Conservation (phyloP, 2,888 invertebrate species). For the Dynastes tityus region DNA sequence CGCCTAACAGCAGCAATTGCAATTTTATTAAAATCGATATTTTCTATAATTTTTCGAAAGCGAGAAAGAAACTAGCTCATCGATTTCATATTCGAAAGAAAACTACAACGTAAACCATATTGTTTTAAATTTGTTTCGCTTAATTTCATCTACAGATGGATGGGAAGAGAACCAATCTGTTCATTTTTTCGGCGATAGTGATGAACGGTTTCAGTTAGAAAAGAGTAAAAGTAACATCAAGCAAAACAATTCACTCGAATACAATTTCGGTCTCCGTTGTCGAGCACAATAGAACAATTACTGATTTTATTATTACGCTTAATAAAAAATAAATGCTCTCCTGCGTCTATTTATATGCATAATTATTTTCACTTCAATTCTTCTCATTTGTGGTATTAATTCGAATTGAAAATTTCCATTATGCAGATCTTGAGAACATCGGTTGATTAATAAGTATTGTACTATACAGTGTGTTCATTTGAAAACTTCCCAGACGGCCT, state of each 20-base stretch:
- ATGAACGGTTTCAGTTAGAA: neutral
- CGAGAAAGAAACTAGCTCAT: too few species aligned
- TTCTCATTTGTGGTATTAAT: neutral
- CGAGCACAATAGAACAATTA: conserved; percentile 12
- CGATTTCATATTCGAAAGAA: too few species aligned
- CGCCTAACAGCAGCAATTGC: too few species aligned
- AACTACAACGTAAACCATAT: too few species aligned
- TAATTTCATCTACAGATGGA: too few species aligned
- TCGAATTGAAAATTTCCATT: neutral
- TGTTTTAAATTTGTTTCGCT: too few species aligned
- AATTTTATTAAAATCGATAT: too few species aligned
- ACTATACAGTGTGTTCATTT: too few species aligned
- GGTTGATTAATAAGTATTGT: neutral
- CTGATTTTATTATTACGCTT: neutral
- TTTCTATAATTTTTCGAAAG: too few species aligned
- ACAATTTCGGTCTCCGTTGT: neutral
- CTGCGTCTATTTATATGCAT: neutral
- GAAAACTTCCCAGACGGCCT: too few species aligned
- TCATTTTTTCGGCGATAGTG: too few species aligned
- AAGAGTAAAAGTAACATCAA: neutral
- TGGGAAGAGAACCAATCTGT: too few species aligned
- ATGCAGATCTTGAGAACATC: conserved; percentile 12
- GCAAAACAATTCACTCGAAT: neutral
- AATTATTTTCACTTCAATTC: neutral
- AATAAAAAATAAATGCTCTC: neutral